These are phyloP conservation scores for Lepilemur septentrionalis DNA, from an alignment of 2,797 vertebrate genomes.

Conservation along the genomic window DNA sequence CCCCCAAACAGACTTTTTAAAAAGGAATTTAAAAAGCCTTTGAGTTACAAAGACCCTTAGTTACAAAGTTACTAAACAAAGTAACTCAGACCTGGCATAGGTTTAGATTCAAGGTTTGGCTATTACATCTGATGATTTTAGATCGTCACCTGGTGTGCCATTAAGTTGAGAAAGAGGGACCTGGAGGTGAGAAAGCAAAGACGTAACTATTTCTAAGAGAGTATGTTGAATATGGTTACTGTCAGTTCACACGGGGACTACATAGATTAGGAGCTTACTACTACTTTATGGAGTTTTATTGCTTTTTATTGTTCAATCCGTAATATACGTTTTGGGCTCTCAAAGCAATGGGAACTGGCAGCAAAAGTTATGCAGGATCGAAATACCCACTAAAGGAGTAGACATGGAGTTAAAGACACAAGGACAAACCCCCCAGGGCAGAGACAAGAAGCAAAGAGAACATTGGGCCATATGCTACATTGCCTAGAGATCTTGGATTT, in stretches of 20 bases:
- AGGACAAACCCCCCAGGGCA: background rate
- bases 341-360: background rate
- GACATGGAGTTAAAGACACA: background rate
- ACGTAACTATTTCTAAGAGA: background rate
- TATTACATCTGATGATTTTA: background rate
- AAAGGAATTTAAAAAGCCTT: background rate
- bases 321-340: background rate
- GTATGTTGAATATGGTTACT: background rate
- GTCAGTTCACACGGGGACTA: background rate
- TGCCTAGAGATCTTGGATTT: background rate
- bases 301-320: background rate
- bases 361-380: background rate
- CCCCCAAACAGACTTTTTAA: background rate
- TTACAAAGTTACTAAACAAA: background rate
- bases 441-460: background rate
- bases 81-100: background rate
- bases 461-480: background rate
- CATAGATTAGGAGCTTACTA: background rate
- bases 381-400: background rate
- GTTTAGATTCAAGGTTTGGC: background rate
- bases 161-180: background rate
- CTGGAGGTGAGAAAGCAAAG: too few species aligned
- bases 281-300: background rate
- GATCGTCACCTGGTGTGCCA: background rate
- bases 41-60: background rate